Base-by-base conservation (phyloP, 92 coral and sea anemone species). In the Pocillopora meandrina region DNA sequence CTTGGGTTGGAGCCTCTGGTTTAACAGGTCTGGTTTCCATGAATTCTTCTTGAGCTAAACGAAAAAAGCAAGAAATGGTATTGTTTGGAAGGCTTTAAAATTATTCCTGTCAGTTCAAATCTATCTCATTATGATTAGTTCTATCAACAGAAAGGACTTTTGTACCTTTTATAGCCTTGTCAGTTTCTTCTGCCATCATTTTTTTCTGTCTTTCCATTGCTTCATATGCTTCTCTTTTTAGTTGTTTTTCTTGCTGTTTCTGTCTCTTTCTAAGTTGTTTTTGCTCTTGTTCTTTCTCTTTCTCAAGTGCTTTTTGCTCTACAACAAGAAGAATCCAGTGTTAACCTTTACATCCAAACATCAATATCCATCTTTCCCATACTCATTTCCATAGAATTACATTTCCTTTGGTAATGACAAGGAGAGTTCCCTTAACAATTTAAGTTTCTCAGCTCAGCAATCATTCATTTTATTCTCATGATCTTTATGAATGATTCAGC, bases 211-310 rank as follows among this genome's bases (percentile, higher is more conserved):
- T 84, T 81, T 96, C 92, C 93, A 95, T 72, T 47, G 95, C 98
- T 74, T 96, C 98, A 87, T 93, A 96, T 2, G 96, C 98, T 86
- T 92, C 96, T 72, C 98, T 94, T 68, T 92, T 92, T 74, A 92
- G 88, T 62, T 90, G 87, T 80, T 92, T 93, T 75, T 96, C 98
- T 64, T 90, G 95, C 76, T 92, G 92, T 59, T 90, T 96, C 49
- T 84, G 82, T 34, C 98, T 77, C 35, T 93, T 91, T 59, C 95
- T 91, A 35, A 96, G 69, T 81, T 96, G 95, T 69, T 85, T 93
- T 65, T 91, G 92, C 70, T 77, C 86, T 21, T 79, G 84, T 23
- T 89, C 93, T 61, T 90, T 92, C 74, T 74, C 79, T 65, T 87
- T 91, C 35, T 87, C 92, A 23, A 81, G 68, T 62, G 86, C 96